These are phyloP conservation scores for Pyrocoelia pectoralis DNA, from an alignment of 2,888 invertebrate genomes.

Conservation along the genomic window DNA sequence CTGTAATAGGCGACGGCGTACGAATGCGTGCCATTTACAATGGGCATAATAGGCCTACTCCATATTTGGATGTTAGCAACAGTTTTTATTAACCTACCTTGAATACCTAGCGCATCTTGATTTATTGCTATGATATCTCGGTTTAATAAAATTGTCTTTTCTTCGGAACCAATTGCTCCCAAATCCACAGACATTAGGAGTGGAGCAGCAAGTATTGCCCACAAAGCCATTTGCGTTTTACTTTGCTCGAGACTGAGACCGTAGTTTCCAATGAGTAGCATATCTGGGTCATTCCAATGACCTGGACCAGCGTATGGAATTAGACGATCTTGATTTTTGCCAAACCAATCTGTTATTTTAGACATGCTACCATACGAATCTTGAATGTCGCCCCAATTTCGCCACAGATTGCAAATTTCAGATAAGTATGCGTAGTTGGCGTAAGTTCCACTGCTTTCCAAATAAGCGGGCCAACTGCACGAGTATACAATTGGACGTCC, in stretches of 20 bases:
- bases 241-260: slow-evolving; percentile 73
- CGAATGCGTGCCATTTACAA: slow-evolving; percentile 59
- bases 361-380: slow-evolving; percentile 67
- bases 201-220: slow-evolving; percentile 77
- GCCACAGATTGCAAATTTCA: slow-evolving; percentile 69
- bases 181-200: slow-evolving; percentile 77
- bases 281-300: slow-evolving; percentile 75
- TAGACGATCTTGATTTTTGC: slow-evolving; percentile 65
- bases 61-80: slow-evolving; percentile 63
- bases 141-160: slow-evolving; percentile 70
- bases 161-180: slow-evolving; percentile 65
- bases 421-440: slow-evolving; percentile 65
- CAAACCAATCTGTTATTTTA: slow-evolving; percentile 67
- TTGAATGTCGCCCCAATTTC: slow-evolving; percentile 70
- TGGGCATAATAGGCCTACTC: slow-evolving; percentile 64
- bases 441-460: slow-evolving; percentile 63
- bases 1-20: slow-evolving; percentile 69
- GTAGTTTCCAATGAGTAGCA: slow-evolving; percentile 70
- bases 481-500: slow-evolving; percentile 78
- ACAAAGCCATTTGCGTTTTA: slow-evolving; percentile 77
- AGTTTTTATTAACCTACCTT: slow-evolving; percentile 61
- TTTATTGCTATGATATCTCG: slow-evolving; percentile 69
- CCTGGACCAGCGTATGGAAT: slow-evolving; percentile 68
- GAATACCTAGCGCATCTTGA: slow-evolving; percentile 72
- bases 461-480: slow-evolving; percentile 83